A percentile compares a stretch with the other conserved stretches of the same genome.
phyloP scores from a whole-genome alignment of 64 coral and sea anemone genomes.

The Hydrozoanthus tunicans region DNA sequence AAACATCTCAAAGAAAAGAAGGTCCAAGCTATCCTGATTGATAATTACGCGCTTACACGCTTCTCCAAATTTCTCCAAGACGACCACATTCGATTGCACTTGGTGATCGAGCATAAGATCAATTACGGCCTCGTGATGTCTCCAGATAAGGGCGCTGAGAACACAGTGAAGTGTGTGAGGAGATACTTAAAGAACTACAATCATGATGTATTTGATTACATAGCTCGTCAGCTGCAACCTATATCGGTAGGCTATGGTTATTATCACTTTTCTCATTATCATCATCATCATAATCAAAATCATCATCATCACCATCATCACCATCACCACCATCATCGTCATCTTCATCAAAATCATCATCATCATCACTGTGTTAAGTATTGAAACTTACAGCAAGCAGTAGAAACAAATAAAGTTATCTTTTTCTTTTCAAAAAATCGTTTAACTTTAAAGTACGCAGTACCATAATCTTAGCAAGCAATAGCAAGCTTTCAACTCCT shows the following conservation, averaged over 20 bases:
- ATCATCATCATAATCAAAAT: too few relatives aligned
- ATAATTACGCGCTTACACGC: slow-evolving; percentile 89
- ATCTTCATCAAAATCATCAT: too few relatives aligned
- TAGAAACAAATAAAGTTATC: too few relatives aligned
- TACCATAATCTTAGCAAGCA: too few relatives aligned
- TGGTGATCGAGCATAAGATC: slow-evolving; percentile 74
- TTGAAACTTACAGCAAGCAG: too few relatives aligned
- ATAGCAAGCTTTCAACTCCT: too few relatives aligned
- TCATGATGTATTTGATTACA: slow-evolving; percentile 83
- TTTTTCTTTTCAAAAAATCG: too few relatives aligned
- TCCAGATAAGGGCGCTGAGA: slow-evolving; percentile 33
- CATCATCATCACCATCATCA: too few relatives aligned
- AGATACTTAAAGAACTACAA: slow-evolving; percentile 83
- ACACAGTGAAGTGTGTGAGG: slow-evolving; percentile 61
- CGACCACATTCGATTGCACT: slow-evolving; percentile 72
- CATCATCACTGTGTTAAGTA: too few relatives aligned
- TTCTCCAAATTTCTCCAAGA: slow-evolving; percentile 60
- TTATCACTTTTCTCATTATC: background rate
- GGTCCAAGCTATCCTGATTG: slow-evolving; percentile 80
- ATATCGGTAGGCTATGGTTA: slow-evolving; percentile 6
- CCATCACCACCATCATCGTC: too few relatives aligned
- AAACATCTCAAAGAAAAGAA: slow-evolving; percentile 39
- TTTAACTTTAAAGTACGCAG: too few relatives aligned
- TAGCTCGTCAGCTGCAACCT: slow-evolving; percentile 72
- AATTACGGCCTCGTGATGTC: slow-evolving; percentile 83